Base-by-base conservation (phyloP, 2,888 invertebrate species). In the Nezara viridula region DNA sequence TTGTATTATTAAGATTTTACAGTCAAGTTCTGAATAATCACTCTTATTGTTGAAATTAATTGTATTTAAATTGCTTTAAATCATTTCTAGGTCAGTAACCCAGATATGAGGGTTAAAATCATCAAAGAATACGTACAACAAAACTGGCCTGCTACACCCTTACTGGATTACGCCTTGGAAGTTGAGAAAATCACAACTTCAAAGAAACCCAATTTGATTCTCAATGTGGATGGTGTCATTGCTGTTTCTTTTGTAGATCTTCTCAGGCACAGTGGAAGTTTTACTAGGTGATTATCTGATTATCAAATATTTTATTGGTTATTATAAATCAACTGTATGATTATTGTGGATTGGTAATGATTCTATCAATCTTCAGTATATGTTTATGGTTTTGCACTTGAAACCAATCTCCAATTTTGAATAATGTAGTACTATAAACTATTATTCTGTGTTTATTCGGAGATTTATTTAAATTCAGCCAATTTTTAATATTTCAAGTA, bases 201-300 rank as follows among this genome's bases (percentile, higher is more conserved):
- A 92, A 99, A 99, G 95, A 99, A 99, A 94, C 99, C 99, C n/a
- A 99, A 99, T 94, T 95, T 99, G 89, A 99, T 99, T 93, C 95
- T 99, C 90, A 99, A 99, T 93, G 99, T 99, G 37, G 99, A 99
- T 94, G 99, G 99, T 89, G 97, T 99, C 91, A 99, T 99, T 92
- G 99, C 98, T 0, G 98, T 98, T 77, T 96, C 98, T 27, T 99
- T 99, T 94, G 99, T 99, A 44, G 99, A 99, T 93, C 95, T 99
- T 94, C 95, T 99, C 91, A 94, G 98, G 60, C 96, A 98, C 93
- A 98, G 97, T 92, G 98, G 98, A 90, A 96, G 97, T 91, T 99
- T 99, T 93, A 98, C 99, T 0, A 95, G 95, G 97, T 97, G 91
- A 94, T 93, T 93, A 86, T 85, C 47, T 44, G 0, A 49, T 32